These are phyloP conservation scores for Lasioglossum baleicum DNA, from an alignment of 1,140 invertebrate genomes.

Conservation along the genomic window DNA sequence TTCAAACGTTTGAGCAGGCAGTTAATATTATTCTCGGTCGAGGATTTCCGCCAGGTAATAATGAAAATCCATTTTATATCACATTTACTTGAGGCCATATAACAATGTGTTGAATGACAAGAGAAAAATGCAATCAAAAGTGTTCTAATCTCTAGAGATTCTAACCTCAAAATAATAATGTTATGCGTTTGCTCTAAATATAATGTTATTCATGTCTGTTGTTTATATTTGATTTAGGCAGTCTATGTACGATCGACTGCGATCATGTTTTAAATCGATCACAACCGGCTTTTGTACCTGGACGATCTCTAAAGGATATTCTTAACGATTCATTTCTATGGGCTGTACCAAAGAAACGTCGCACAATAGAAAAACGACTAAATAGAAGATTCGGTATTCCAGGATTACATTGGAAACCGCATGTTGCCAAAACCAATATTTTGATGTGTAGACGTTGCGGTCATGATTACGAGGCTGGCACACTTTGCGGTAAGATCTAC, in stretches of 20 bases:
- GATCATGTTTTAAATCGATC: conserved; percentile 60
- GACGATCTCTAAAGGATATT: conserved; percentile 82
- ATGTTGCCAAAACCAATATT: conserved; percentile 87
- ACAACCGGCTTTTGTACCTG: conserved; percentile 35
- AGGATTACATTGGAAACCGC: conserved; percentile 84
- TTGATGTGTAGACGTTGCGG: conserved; percentile 89
- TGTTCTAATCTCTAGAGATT: conserved; percentile 31
- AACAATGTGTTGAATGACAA: neutral
- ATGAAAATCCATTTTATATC: too few relatives aligned
- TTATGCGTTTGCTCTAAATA: too few relatives aligned
- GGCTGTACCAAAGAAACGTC: conserved; percentile 89
- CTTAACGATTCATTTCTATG: conserved; percentile 88
- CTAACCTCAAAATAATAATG: too few relatives aligned
- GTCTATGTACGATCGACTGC: conserved; percentile 66
- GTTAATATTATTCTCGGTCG: conserved; percentile 69
- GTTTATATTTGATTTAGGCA: conserved; percentile 65
- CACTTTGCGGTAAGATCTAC: conserved; percentile 87
- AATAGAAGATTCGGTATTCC: conserved; percentile 86
- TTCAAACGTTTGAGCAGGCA: conserved; percentile 71
- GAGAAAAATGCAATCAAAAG: neutral
- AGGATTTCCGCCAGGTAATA: conserved; percentile 77
- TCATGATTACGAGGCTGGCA: conserved; percentile 87
- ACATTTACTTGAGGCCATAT: neutral
- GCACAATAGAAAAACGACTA: conserved; percentile 86
- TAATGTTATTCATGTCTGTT: neutral